A percentile compares a stretch with the other conserved stretches of the same genome.
Evolutionary conservation across 1,140 invertebrate species (phyloP).

Genomic region (Drosophila yakuba): DNA sequence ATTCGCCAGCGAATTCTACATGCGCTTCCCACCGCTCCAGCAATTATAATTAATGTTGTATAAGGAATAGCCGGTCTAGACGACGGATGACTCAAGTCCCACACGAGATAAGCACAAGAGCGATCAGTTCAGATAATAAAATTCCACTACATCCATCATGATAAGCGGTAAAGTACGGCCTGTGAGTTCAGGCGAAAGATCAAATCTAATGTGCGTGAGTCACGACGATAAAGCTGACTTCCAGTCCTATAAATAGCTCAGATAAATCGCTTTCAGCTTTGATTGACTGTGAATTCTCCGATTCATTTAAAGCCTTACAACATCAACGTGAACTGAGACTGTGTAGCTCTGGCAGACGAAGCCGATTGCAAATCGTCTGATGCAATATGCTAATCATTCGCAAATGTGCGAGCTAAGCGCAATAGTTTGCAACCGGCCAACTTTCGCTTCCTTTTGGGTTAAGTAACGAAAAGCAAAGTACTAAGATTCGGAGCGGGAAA

Average conservation of each 20-base stretch:
- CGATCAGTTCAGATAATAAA: slow-evolving; percentile 45
- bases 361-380: slow-evolving; percentile 41
- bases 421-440: slow-evolving; percentile 7
- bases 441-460: not conserved
- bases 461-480: not conserved
- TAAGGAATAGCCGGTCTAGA: slow-evolving; percentile 19
- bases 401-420: slow-evolving; percentile 18
- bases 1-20: slow-evolving; percentile 26
- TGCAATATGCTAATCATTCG: slow-evolving; percentile 44
- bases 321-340: slow-evolving; percentile 16
- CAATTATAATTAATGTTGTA: slow-evolving; percentile 29
- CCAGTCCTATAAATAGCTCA: slow-evolving; percentile 8
- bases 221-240: slow-evolving; percentile 10
- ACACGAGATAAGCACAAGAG: slow-evolving; percentile 25
- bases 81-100: slow-evolving; percentile 24
- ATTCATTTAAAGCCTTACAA: slow-evolving; percentile 29
- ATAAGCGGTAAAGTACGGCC: slow-evolving; percentile 26
- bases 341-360: slow-evolving; percentile 22
- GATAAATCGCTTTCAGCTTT: slow-evolving; percentile 20
- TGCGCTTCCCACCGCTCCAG: slow-evolving; percentile 10
- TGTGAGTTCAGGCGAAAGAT: slow-evolving; percentile 20
- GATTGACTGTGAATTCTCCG: slow-evolving; percentile 36
- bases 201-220: slow-evolving; percentile 21
- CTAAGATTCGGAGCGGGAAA: too few species aligned
- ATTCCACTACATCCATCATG: slow-evolving; percentile 41